Evolutionary conservation across 2,113 vertebrate genomes (phyloP).

Genomic region (Larimichthys polyactis): DNA sequence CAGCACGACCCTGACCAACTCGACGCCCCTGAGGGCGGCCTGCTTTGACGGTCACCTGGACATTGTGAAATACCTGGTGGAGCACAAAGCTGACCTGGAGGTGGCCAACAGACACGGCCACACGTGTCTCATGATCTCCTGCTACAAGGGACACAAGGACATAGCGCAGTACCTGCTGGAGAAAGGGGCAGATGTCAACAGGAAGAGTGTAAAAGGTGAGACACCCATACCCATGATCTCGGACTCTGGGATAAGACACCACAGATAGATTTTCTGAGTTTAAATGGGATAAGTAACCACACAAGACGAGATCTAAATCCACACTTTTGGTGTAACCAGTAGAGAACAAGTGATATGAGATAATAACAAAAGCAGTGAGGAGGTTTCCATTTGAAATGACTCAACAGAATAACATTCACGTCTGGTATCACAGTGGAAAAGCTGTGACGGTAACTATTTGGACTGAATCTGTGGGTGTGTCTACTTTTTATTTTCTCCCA

Average conservation of each 20-base stretch:
- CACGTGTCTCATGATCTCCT: conserved; percentile 98
- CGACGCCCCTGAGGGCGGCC: conserved; percentile 93
- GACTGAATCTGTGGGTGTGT: conserved; percentile 49
- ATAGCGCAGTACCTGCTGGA: conserved; percentile 97
- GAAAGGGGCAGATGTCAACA: conserved; percentile 97
- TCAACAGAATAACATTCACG: conserved; percentile 42
- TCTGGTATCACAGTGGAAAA: conserved; percentile 65
- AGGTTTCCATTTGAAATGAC: conserved; percentile 42
- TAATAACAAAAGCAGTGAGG: neutral
- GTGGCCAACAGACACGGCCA: conserved; percentile 98
- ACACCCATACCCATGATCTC: neutral
- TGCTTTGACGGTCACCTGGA: conserved; percentile 98
- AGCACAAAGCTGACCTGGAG: conserved; percentile 97
- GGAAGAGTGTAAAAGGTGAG: conserved; percentile 98
- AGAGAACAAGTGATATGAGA: neutral
- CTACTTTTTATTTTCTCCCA: neutral
- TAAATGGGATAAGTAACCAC: too few relatives aligned
- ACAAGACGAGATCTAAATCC: neutral
- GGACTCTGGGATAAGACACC: neutral
- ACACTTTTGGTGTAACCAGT: neutral
- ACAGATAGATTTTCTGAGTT: too few relatives aligned
- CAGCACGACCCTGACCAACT: conserved; percentile 97
- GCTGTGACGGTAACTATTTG: neutral
- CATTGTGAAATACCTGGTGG: conserved; percentile 96
- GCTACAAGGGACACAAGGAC: conserved; percentile 98